phyloP scores from a whole-genome alignment of 2,797 vertebrate species.

The Buceros bicornis region DNA sequence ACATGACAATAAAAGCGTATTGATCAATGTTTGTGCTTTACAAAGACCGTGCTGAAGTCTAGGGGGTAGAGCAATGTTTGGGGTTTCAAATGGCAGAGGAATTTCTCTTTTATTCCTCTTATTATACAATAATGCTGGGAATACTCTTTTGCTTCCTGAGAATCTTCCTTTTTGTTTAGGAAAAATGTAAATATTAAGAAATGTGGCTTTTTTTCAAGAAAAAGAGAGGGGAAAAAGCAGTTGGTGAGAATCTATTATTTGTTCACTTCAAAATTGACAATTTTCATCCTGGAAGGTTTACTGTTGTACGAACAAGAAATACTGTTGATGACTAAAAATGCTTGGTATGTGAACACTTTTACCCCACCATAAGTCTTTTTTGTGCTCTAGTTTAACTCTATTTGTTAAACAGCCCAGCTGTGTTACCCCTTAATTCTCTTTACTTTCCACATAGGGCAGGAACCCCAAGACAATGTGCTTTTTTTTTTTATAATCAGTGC shows the following conservation, averaged over 20 bases:
- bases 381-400: background rate
- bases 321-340: background rate
- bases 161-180: background rate
- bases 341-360: background rate
- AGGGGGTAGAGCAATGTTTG: background rate
- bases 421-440: background rate
- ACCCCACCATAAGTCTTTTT: background rate
- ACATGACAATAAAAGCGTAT: background rate
- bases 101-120: background rate
- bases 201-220: background rate
- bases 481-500: background rate
- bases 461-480: background rate
- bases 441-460: background rate
- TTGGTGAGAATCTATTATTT: background rate
- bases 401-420: background rate
- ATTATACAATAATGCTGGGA: background rate
- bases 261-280: background rate
- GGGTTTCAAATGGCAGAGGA: background rate
- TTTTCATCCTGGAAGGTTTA: background rate
- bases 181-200: background rate
- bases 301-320: background rate
- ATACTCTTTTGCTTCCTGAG: background rate
- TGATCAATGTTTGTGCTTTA: background rate
- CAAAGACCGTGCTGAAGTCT: background rate
- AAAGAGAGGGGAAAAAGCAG: background rate